Evolutionary conservation across 2,797 vertebrate genomes (phyloP).

Genomic region (Sebastes alutus): DNA sequence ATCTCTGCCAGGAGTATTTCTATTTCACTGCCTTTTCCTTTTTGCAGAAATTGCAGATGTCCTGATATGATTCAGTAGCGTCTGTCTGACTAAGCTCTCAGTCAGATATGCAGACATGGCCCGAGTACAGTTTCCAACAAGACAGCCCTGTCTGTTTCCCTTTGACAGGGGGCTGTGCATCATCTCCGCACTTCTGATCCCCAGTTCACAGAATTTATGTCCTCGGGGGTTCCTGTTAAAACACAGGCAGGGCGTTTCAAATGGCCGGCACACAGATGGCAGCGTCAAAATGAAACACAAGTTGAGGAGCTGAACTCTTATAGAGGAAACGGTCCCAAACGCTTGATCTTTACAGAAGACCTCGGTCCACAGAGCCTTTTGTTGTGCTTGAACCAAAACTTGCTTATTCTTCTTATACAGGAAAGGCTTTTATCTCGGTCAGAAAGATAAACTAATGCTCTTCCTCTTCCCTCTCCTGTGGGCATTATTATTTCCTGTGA

Average conservation of each 20-base stretch:
- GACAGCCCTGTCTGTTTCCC: constrained; percentile 43
- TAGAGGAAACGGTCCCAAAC: constrained; percentile 5
- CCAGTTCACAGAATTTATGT: constrained; percentile 46
- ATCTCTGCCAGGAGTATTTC: constrained; percentile 53
- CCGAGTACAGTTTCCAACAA: constrained; percentile 37
- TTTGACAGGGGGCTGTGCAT: constrained; percentile 60
- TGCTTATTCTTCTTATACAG: constrained; percentile 55
- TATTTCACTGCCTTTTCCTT: constrained; percentile 43
- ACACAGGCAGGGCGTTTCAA: constrained; percentile 46
- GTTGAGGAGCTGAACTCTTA: constrained; percentile 24
- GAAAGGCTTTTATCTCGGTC: constrained; percentile 66
- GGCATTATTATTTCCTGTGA: constrained; percentile 50
- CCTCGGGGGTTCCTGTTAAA: constrained; percentile 48
- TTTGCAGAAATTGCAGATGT: constrained; percentile 63
- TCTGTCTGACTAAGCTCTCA: constrained; percentile 57
- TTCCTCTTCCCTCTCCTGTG: constrained; percentile 38
- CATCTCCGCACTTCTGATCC: constrained; percentile 52
- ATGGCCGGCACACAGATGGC: constrained; percentile 54
- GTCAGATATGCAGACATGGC: constrained; percentile 60
- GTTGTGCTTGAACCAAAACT: constrained; percentile 49
- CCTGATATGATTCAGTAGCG: constrained; percentile 63
- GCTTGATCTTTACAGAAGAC: constrained; percentile 51
- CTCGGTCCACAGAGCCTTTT: constrained; percentile 40
- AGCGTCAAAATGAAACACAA: constrained; percentile 40
- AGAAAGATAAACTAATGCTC: constrained; percentile 57